phyloP scores from a whole-genome alignment of 2,888 invertebrate genomes.

The Julus scanicus region DNA sequence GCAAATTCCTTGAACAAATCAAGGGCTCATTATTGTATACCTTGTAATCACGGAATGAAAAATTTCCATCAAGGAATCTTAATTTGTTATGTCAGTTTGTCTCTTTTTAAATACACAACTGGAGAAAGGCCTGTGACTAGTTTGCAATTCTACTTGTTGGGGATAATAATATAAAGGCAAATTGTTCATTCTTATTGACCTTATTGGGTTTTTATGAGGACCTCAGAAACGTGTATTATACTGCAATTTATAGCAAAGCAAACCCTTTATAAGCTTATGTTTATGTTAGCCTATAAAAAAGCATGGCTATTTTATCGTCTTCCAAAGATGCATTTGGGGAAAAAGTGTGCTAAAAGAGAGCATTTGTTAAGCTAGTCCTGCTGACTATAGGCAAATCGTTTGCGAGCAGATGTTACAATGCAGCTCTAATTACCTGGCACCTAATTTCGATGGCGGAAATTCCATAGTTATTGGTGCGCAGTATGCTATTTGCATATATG shows the following conservation, averaged over 20 bases:
- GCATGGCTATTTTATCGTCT: conserved; percentile 35
- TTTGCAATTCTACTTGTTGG: neutral
- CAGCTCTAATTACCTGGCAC: neutral
- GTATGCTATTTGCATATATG: conserved; percentile 30
- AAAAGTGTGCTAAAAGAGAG: neutral
- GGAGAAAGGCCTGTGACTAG: neutral
- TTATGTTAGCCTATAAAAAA: conserved; percentile 40
- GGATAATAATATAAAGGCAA: neutral
- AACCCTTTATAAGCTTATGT: conserved; percentile 40
- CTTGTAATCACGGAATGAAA: too few relatives aligned
- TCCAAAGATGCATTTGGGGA: conserved; percentile 1
- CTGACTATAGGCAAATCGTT: neutral
- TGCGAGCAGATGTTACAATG: conserved; percentile 12
- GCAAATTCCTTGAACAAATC: too few relatives aligned
- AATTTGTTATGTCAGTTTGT: neutral
- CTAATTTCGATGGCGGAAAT: conserved; percentile 43
- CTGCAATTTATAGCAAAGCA: conserved; percentile 19
- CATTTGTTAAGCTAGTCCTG: conserved; percentile 20
- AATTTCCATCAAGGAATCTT: too few relatives aligned
- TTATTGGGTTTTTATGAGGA: conserved; percentile 23
- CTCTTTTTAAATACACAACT: neutral
- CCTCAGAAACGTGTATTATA: neutral
- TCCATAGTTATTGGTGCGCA: neutral
- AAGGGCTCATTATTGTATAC: too few relatives aligned
- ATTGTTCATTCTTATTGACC: conserved; percentile 20